Evolutionary conservation across 64 coral and sea anemone genomes (phyloP).

Genomic region (Stylophora pistillata): DNA sequence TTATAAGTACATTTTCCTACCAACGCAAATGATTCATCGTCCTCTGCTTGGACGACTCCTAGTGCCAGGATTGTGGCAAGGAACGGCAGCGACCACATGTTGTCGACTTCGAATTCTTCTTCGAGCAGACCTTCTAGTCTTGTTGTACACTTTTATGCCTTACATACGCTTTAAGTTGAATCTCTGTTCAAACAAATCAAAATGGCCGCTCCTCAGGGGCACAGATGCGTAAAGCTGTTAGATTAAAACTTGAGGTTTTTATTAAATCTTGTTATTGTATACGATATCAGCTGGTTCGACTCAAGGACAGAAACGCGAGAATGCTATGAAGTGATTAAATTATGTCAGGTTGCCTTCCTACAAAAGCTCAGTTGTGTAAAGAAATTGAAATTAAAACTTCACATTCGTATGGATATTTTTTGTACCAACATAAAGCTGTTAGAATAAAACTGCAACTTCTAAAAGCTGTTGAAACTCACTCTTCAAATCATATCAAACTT

Average conservation of each 20-base stretch:
- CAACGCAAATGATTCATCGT: slow-evolving; percentile 41
- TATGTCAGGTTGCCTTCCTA: neutral
- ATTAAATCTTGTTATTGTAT: too few relatives aligned
- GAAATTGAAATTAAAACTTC: neutral
- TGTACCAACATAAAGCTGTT: neutral
- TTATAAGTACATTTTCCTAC: neutral
- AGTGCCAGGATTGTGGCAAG: neutral
- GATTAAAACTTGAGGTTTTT: too few relatives aligned
- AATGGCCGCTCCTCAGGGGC: too few relatives aligned
- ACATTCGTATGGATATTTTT: neutral
- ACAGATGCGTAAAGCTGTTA: too few relatives aligned
- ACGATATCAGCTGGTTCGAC: too few relatives aligned
- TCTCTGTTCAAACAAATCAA: neutral
- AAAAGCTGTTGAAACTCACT: neutral
- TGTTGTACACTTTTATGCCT: neutral
- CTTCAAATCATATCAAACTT: too few relatives aligned
- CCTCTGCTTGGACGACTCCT: neutral
- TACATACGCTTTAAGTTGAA: neutral
- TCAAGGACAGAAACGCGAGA: too few relatives aligned
- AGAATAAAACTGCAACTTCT: neutral
- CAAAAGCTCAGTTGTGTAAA: neutral
- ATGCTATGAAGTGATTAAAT: too few relatives aligned
- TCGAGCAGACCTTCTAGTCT: neutral
- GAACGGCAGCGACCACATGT: neutral
- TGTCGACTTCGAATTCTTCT: neutral